Conservation (phyloP, 2,113 vertebrate genomes). For the Sylvilagus bachmani region DNA sequence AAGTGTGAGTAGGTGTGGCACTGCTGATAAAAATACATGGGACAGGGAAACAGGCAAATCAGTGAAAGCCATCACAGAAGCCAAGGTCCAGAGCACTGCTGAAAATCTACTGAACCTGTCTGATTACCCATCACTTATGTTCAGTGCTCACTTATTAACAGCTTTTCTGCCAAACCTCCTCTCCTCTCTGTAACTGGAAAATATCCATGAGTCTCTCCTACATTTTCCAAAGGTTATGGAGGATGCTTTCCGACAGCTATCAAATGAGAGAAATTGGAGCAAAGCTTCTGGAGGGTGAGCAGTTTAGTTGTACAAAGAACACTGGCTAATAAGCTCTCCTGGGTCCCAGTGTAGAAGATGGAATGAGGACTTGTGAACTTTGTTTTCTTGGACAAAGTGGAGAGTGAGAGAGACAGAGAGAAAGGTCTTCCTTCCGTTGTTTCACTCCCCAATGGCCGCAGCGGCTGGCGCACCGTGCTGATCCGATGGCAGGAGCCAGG, state of each 20-base stretch:
- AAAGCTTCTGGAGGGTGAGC: slow-evolving; percentile 8
- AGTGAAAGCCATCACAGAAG: neutral
- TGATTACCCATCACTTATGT: slow-evolving; percentile 39
- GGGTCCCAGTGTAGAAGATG: neutral
- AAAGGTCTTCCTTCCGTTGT: too few species aligned
- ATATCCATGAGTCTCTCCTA: neutral
- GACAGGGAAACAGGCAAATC: neutral
- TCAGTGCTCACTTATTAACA: neutral
- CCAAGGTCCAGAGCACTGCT: neutral
- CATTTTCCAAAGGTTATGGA: slow-evolving; percentile 29
- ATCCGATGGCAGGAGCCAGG: too few species aligned
- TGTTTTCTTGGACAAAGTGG: neutral
- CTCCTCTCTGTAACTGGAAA: neutral
- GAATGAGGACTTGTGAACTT: neutral
- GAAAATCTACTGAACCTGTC: slow-evolving; percentile 21
- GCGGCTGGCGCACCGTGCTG: too few species aligned
- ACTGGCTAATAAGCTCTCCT: neutral
- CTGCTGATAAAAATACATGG: neutral
- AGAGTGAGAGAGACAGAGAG: too few species aligned
- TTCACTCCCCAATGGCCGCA: too few species aligned
- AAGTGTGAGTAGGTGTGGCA: slow-evolving; percentile 18
- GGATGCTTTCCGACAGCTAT: neutral
- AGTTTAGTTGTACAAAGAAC: neutral
- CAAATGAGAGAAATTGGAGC: slow-evolving; percentile 38
- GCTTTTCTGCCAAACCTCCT: slow-evolving; percentile 31